Base-by-base conservation (phyloP, 2,797 vertebrate species). In the Chiroxiphia lanceolata region DNA sequence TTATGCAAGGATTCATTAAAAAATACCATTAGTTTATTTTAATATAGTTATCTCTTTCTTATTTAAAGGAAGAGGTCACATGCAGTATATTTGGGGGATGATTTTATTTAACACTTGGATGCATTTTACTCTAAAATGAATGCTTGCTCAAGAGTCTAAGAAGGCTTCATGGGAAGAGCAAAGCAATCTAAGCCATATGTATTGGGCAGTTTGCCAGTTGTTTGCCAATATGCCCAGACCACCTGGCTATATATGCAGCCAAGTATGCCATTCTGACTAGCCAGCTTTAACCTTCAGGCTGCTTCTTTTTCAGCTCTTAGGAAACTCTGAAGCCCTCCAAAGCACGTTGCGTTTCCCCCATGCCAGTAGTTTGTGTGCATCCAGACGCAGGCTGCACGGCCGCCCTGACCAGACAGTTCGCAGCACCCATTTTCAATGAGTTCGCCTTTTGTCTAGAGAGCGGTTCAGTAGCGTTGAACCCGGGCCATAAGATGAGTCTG, bases 171-270 rank as follows among this genome's bases (percentile, higher is more conserved):
- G 97, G 98, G 98, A 98, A 98, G 97, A 98, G 98, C 98, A 98
- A 98, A 98, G 98, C 98, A 98, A 98, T 98, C 98, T 97, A 97
- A 98, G 98, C 99, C 99, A 99, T 99, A 98, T 99, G 98, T 97
- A 98, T 98, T 97, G 98, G 98, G 98, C 98, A 98, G 96, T 85
- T 97, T 98, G 98, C 98, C 98, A 99, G 98, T 98, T 98, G 98
- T 98, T 98, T 98, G 98, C 98, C 98, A 99, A 98, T 98, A 98
- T 98, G 98, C 98, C 98, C 98, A 98, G 98, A 98, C 99, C 99
- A 99, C 99, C 99, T 99, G 98, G 98, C 98, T 98, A 92, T 94
- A 96, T 97, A 94, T 93, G 98, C 98, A 98, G 98, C 98, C 98
- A 98, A 99, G 98, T 98, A 98, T 98, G 98, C 98, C 98, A 98